A percentile compares a stretch with the other conserved stretches of the same genome.
Evolutionary conservation across 2,888 invertebrate species (phyloP).

Genomic region (Macrosiphum euphorbiae): DNA sequence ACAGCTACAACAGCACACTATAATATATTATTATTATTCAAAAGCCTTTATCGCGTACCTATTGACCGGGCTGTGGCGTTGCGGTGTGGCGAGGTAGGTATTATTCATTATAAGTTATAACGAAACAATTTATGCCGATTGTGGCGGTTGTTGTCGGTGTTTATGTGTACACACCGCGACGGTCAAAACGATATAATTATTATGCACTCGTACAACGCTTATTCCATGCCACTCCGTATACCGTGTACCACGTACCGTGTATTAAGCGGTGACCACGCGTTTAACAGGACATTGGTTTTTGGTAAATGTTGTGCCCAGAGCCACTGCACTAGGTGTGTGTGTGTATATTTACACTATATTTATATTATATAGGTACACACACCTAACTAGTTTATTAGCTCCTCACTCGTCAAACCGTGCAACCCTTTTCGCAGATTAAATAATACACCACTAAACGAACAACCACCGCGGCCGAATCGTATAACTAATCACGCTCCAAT

Average conservation of each 20-base stretch:
- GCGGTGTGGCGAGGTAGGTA: background rate
- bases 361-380: background rate
- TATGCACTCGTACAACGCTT: background rate
- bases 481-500: constrained; percentile 5
- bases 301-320: background rate
- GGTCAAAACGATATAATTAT: background rate
- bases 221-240: background rate
- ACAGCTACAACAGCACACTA: background rate
- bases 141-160: background rate
- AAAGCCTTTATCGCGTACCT: background rate
- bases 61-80: background rate
- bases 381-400: background rate
- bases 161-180: background rate
- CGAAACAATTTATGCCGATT: background rate
- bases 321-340: background rate
- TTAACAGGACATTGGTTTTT: constrained; percentile 5
- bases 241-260: background rate
- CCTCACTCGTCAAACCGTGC: background rate
- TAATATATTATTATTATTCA: background rate
- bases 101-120: background rate
- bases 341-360: background rate
- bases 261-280: background rate
- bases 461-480: background rate
- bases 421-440: background rate
- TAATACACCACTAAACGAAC: background rate